A percentile compares a stretch with the other conserved stretches of the same genome.
Evolutionary conservation across 2,888 invertebrate genomes (phyloP).

Genomic region (Acrobeloides nanus): DNA sequence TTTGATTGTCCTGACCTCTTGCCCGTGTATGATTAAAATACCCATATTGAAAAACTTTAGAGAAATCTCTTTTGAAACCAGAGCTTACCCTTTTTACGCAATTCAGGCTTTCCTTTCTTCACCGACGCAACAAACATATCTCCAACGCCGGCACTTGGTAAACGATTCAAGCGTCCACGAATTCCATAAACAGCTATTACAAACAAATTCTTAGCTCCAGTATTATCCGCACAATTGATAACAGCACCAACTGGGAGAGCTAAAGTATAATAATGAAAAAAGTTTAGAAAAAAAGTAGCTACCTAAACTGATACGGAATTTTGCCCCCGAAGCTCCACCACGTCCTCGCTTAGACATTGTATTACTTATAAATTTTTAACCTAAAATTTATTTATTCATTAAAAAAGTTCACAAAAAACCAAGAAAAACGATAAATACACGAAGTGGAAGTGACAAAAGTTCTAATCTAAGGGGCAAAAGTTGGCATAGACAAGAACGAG

Average conservation of each 20-base stretch:
- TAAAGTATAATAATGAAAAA: no score
- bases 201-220: conserved; percentile 97
- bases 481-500: no score
- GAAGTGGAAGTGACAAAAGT: neutral
- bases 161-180: conserved; percentile 90
- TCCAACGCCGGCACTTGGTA: conserved; percentile 93
- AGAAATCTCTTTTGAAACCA: no score
- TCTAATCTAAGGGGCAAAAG: no score
- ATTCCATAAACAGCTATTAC: conserved; percentile 98
- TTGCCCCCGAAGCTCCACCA: conserved; percentile 99
- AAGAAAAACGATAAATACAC: conserved; percentile 2
- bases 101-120: conserved; percentile 99
- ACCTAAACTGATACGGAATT: conserved; percentile 96
- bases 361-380: no score
- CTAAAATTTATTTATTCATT: neutral
- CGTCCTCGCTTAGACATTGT: conserved; percentile 68
- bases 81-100: conserved; percentile 85
- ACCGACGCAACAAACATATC: conserved; percentile 99
- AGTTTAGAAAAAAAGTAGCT: no score
- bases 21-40: neutral
- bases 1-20: no score
- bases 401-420: conserved; percentile 2
- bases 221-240: conserved; percentile 99
- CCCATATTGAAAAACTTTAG: no score
- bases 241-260: conserved; percentile 99